Evolutionary conservation across 1,140 invertebrate genomes (phyloP).

Genomic region (Drosophila kohkoa): DNA sequence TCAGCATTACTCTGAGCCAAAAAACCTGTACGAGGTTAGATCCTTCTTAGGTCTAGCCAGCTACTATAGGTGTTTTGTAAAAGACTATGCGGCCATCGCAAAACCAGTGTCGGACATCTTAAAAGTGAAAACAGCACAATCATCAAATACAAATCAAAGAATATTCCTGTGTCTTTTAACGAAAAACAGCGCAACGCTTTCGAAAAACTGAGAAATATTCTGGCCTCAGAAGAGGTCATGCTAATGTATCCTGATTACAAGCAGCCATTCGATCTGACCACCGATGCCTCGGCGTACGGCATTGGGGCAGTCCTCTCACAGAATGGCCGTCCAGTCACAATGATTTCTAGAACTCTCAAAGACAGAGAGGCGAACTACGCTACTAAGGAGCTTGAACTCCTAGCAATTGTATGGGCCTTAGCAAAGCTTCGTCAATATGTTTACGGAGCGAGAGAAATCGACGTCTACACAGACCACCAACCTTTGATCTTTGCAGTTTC

Average conservation of each 20-base stretch:
- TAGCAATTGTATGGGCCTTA: too few species aligned
- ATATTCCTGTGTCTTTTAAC: neutral
- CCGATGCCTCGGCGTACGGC: constrained; percentile 1
- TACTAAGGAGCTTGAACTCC: too few species aligned
- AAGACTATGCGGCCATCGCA: neutral
- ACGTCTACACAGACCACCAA: constrained; percentile 19
- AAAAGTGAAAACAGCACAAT: constrained; percentile 40
- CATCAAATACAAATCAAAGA: neutral
- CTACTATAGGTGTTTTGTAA: neutral
- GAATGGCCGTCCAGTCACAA: too few species aligned
- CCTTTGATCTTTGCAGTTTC: constrained; percentile 14
- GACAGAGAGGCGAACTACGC: too few species aligned
- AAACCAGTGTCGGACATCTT: neutral
- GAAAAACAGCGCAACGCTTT: neutral
- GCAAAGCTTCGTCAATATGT: neutral
- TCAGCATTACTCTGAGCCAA: neutral
- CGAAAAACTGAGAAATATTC: neutral
- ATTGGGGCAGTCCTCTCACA: neutral
- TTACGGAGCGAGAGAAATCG: neutral
- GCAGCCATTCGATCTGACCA: constrained; percentile 3
- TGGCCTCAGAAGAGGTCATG: constrained; percentile 3
- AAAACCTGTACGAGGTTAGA: neutral
- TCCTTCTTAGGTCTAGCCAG: neutral
- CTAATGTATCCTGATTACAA: constrained; percentile 1
- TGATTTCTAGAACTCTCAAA: too few species aligned